A percentile compares a stretch with the other conserved stretches of the same genome.
These are phyloP conservation scores for Callosobruchus maculatus DNA, from an alignment of 2,888 invertebrate species.

Conservation along the genomic window DNA sequence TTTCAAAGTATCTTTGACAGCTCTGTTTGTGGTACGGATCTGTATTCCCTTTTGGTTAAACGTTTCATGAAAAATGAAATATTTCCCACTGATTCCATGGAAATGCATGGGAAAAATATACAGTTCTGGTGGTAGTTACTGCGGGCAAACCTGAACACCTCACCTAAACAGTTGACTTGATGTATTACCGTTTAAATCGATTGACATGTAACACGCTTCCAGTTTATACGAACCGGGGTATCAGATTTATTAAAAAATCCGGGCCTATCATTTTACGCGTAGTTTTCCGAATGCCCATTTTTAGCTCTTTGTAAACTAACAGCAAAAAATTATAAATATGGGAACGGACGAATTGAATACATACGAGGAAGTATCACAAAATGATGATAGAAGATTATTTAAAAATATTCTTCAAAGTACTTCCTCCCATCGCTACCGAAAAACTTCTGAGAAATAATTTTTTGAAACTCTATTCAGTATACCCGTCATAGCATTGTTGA, in stretches of 20 bases:
- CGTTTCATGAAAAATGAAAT: neutral
- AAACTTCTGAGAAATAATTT: too few species aligned
- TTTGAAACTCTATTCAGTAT: too few species aligned
- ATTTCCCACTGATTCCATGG: neutral
- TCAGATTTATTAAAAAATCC: neutral
- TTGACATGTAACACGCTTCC: neutral
- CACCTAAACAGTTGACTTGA: neutral
- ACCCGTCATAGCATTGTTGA: too few species aligned
- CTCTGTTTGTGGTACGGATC: neutral
- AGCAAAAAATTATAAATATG: too few species aligned
- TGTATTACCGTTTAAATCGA: neutral
- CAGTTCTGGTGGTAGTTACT: neutral
- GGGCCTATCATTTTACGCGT: neutral
- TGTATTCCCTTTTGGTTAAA: neutral
- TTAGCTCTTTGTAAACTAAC: neutral
- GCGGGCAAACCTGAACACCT: neutral
- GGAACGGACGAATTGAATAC: too few species aligned
- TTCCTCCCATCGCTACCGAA: too few species aligned
- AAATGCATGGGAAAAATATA: neutral
- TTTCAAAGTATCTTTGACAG: too few species aligned
- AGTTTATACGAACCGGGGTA: neutral
- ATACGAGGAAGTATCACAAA: too few species aligned
- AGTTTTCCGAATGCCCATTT: neutral
- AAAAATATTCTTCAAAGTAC: too few species aligned
- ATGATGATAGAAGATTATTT: too few species aligned